Conservation (phyloP, 2,113 vertebrate genomes). For the Petroica traversi region DNA sequence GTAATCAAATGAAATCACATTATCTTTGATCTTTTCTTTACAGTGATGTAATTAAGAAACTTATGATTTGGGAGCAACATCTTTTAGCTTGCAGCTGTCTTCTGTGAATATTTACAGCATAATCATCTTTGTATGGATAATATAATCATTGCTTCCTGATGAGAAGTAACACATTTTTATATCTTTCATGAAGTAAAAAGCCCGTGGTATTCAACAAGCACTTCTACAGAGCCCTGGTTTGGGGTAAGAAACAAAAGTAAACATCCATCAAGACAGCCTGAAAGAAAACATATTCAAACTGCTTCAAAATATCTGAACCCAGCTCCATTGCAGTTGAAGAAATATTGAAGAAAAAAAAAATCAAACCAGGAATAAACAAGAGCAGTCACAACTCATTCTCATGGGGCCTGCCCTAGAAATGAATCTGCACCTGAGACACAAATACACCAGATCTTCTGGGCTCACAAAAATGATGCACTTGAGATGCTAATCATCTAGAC, state of each 20-base stretch:
- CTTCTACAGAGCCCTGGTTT: neutral
- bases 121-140: constrained; percentile 27
- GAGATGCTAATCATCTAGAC: neutral
- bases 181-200: constrained; percentile 15
- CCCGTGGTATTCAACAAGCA: constrained; percentile 24
- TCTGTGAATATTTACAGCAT: constrained; percentile 30
- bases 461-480: neutral
- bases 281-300: neutral
- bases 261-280: neutral
- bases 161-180: constrained; percentile 22
- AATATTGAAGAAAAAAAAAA: neutral
- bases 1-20: constrained; percentile 59
- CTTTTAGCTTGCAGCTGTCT: constrained; percentile 59
- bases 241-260: neutral
- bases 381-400: neutral
- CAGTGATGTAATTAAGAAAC: constrained; percentile 56
- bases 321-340: neutral
- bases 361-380: neutral
- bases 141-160: constrained; percentile 33
- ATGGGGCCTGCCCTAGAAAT: neutral
- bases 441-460: neutral
- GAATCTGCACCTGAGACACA: neutral
- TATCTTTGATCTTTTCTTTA: constrained; percentile 61
- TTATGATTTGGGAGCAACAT: constrained; percentile 49
- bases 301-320: neutral